Evolutionary conservation across 2,888 invertebrate genomes (phyloP), one percentile per base, ranked within the genome.

Genomic region (Hypolimnas misippus): DNA sequence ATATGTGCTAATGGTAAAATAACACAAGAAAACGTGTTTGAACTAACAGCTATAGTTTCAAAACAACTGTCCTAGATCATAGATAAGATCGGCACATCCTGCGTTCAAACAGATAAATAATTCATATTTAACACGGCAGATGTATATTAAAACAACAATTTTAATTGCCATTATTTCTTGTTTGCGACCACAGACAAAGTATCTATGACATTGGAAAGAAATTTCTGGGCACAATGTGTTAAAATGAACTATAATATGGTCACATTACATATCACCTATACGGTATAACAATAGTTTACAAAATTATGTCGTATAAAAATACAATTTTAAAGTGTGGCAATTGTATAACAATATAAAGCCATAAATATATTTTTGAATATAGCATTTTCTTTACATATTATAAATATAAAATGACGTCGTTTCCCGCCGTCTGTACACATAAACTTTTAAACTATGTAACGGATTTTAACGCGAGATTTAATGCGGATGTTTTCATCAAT

Each of bases 31-130:
- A 49, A 49, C 49, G 49, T 49, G 57, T 49, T 19, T 50, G 16
- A 21, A 59, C 25, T 49, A 49, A 49, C 29, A 49, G 29, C 49
- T 49, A 29, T 44, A 46, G 40, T 58, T 52, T 51, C 50, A 42
- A 17, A 21, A 60, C 53, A 59, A 56, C 57, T 54, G 57, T 61
- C 50, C 57, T 65, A 65, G 65, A 65, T 62, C 54, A 53, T 25
- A 51, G 63, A 66, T 66, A 66, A 63, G 50, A 56, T 49, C 29
- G 49, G 49, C 46, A 49, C 66, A 66, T 66, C 64, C 64, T 69
- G 63, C 46, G 68, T 62, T n/a, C 60, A 60, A 65, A 66, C 42
- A 57, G 62, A 65, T 63, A 65, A 58, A 65, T 65, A 62, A 67
- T 67, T 64, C 61, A 66, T 66, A 56, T 10, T 63, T 61, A 61